Percentiles rank a stretch among this genome's conserved stretches.
Conservation (phyloP, 2,113 vertebrate genomes). For the Apteryx owenii region DNA sequence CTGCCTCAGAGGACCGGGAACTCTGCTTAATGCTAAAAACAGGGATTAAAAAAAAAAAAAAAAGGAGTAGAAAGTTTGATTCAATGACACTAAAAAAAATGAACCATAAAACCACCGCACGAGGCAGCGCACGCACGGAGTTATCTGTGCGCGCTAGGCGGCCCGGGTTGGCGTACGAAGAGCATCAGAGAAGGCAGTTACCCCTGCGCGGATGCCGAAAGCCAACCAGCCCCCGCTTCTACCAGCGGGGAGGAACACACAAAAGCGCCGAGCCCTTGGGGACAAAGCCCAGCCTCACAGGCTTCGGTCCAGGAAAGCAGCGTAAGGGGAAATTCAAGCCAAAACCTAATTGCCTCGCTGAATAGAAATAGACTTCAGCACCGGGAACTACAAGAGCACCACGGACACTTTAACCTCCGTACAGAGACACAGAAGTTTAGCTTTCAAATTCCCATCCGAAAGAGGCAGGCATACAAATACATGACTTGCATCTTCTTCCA, state of each 20-base stretch:
- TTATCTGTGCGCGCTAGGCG: not conserved
- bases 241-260: not conserved
- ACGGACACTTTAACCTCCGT: not conserved
- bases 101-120: not conserved
- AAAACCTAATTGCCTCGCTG: constrained; percentile 12
- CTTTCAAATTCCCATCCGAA: not conserved
- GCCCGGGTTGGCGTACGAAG: not conserved
- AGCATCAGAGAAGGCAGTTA: not conserved
- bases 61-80: not conserved
- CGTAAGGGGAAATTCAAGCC: constrained; percentile 24
- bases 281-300: constrained; percentile 33
- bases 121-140: not conserved
- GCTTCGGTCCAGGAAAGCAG: constrained; percentile 42
- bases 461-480: not conserved
- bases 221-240: constrained; percentile 11
- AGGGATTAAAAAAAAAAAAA: not conserved
- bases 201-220: not conserved
- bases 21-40: constrained; percentile 75
- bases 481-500: not conserved
- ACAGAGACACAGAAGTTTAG: not conserved
- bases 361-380: constrained; percentile 6
- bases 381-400: not conserved
- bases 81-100: not conserved
- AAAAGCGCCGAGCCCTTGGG: constrained; percentile 30
- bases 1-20: constrained; percentile 74